phyloP scores from a whole-genome alignment of 2,797 vertebrate genomes.

The Enteromius radiatus region DNA sequence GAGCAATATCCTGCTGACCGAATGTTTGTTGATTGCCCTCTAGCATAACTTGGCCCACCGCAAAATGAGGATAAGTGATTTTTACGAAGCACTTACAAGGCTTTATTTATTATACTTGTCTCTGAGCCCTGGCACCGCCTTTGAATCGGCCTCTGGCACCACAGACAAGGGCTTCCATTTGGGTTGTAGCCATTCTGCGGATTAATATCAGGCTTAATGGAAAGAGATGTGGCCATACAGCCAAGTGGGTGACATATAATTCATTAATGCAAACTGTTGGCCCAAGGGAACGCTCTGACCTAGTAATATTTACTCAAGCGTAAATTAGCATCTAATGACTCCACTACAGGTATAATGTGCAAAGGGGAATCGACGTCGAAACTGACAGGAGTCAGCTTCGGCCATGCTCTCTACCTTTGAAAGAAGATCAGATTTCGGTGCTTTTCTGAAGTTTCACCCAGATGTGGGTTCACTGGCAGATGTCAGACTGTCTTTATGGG shows the following conservation, averaged over 20 bases:
- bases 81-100: slow-evolving; percentile 51
- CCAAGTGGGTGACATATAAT: slow-evolving; percentile 55
- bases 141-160: slow-evolving; percentile 28
- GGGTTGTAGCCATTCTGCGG: slow-evolving; percentile 50
- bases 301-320: slow-evolving; percentile 47
- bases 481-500: slow-evolving; percentile 14
- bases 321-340: slow-evolving; percentile 51
- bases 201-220: slow-evolving; percentile 57
- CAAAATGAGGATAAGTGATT: slow-evolving; percentile 52
- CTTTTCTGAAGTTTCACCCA: slow-evolving; percentile 31
- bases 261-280: slow-evolving; percentile 53
- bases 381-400: slow-evolving; percentile 8
- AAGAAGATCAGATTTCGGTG: slow-evolving; percentile 35
- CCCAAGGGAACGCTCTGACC: slow-evolving; percentile 37
- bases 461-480: slow-evolving; percentile 37
- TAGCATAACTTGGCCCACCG: slow-evolving; percentile 44
- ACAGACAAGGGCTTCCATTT: slow-evolving; percentile 49
- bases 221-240: slow-evolving; percentile 48
- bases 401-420: slow-evolving; percentile 12
- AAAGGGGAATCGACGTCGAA: background rate
- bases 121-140: slow-evolving; percentile 42
- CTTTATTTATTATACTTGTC: slow-evolving; percentile 46
- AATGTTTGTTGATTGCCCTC: slow-evolving; percentile 50
- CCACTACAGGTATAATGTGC: slow-evolving; percentile 27
- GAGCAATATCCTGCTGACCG: slow-evolving; percentile 53